Evolutionary conservation across 1,140 invertebrate species (phyloP), one percentile per base, ranked within the genome.

Genomic region (Chelonus insularis): DNA sequence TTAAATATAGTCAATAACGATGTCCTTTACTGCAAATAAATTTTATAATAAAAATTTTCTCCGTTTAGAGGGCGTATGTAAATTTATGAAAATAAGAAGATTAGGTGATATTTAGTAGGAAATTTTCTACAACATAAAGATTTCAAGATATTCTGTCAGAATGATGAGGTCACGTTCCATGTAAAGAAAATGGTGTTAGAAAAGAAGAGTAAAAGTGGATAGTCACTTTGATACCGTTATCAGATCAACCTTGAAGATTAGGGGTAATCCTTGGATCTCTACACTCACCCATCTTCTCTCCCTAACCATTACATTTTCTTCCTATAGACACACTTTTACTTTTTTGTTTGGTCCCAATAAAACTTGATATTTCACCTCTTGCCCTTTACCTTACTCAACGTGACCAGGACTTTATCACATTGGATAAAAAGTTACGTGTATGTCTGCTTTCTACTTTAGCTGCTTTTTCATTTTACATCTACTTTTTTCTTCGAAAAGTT

Each of bases 151-250:
- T 45, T 4, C 4, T 12, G 16, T 2, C 6, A 9, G 14, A 45
- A 18, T 45, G 41, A 14, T 14, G 4, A 71, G 48, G 65, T 69
- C 66, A 69, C 63, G 64, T 47, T 51, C 45, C 64, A 63, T 71
- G 58, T 50, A 48, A 63, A 63, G 63, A 64, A 62, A 72, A 72
- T 72, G 62, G 61, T 66, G 68, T 72, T 70, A 73, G 63, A 60
- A 64, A 63, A 4, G 12, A 16, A 52, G 23, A 34, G 14, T n/a
- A 8, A n/a, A 64, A 62, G 63, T 64, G 64, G 65, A 57, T 59
- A 68, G 67, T 52, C 51, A 56, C 62, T 68, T 68, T 71, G 69
- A 73, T 73, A 69, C 58, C 65, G 69, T 73, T 73, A 73, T 65
- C 68, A 70, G 62, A 56, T 69, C 70, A 56, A 68, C 63, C 64